Conservation (phyloP, 2,797 vertebrate species). For the Tragopan temminckii region DNA sequence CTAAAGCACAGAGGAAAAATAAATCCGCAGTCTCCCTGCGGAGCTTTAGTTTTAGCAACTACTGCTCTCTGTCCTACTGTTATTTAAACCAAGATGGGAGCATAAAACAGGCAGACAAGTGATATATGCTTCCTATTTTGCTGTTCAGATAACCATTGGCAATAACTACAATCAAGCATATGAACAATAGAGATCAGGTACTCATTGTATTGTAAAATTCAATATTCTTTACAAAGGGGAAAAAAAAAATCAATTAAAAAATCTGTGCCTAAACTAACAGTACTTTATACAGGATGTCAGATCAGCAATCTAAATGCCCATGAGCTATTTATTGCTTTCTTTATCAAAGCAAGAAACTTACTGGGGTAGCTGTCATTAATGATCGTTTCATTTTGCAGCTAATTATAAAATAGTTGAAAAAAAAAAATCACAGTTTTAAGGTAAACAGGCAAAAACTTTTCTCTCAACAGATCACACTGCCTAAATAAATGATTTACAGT, state of each 20-base stretch:
- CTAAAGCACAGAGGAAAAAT: background rate
- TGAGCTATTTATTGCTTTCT: conserved; percentile 15
- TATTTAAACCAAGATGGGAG: background rate
- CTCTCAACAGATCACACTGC: background rate
- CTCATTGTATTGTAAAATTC: background rate
- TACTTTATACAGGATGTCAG: background rate
- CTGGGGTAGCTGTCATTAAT: background rate
- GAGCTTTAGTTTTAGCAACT: background rate
- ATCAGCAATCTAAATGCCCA: background rate
- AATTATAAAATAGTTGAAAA: background rate
- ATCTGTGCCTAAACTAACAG: background rate
- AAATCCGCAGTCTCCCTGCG: background rate
- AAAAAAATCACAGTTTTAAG: background rate
- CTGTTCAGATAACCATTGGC: conserved; percentile 25
- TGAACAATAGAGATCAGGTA: background rate
- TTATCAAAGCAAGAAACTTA: conserved; percentile 9
- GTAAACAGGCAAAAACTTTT: background rate
- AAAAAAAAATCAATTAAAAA: background rate
- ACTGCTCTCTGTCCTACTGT: background rate
- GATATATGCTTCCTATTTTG: background rate
- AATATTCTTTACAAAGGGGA: background rate
- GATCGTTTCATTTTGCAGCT: background rate
- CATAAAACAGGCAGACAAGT: background rate
- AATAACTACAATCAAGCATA: background rate
- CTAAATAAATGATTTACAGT: background rate